phyloP scores from a whole-genome alignment of 2,888 invertebrate genomes.

The Ectobius pallidus region DNA sequence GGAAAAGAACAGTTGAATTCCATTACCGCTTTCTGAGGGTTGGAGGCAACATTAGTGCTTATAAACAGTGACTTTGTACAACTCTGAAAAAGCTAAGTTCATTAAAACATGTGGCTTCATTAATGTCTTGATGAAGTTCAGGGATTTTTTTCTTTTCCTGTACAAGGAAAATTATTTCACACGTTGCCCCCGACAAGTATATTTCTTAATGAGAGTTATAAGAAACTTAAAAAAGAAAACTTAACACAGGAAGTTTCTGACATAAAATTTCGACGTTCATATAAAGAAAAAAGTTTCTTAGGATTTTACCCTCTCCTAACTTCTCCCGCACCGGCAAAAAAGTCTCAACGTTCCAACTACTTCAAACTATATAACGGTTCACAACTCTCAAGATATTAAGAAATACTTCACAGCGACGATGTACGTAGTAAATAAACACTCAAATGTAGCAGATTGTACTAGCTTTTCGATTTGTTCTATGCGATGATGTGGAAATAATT shows the following conservation, averaged over 20 bases:
- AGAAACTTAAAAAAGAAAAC: not conserved
- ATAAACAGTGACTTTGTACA: no score
- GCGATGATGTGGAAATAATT: no score
- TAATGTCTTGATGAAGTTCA: not conserved
- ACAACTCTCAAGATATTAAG: not conserved
- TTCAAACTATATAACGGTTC: not conserved
- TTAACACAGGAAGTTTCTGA: not conserved
- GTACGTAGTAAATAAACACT: no score
- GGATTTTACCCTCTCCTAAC: not conserved
- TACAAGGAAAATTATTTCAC: not conserved
- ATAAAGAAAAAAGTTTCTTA: not conserved
- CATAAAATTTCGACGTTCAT: constrained; percentile 1
- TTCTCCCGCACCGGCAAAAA: not conserved
- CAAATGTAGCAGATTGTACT: no score
- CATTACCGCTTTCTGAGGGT: no score
- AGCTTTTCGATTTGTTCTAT: no score
- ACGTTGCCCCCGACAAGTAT: not conserved
- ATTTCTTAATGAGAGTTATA: not conserved
- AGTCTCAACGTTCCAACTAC: not conserved
- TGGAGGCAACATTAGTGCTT: no score
- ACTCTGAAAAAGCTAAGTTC: no score
- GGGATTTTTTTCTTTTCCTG: not conserved
- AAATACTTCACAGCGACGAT: no score
- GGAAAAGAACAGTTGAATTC: no score
- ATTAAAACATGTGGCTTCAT: not conserved